Conservation (phyloP, 2,888 invertebrate species). For the Siphonodentalium dalli region DNA sequence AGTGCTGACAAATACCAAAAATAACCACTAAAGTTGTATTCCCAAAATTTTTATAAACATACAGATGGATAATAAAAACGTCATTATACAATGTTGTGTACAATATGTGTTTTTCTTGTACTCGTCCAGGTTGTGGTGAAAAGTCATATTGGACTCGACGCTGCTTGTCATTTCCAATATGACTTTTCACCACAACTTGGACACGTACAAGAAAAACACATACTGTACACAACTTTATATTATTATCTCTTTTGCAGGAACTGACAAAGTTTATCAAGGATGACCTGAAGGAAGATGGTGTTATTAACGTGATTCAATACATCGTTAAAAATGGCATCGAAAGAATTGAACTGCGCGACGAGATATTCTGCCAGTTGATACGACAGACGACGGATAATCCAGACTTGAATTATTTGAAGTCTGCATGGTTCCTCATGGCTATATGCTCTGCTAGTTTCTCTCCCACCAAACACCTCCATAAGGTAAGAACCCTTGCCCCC, state of each 20-base stretch:
- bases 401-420: conserved; percentile 80
- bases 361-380: conserved; percentile 73
- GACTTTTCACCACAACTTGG: too few species aligned
- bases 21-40: too few species aligned
- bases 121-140: too few species aligned
- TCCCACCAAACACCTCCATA: conserved; percentile 82
- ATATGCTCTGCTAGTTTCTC: conserved; percentile 91
- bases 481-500: conserved; percentile 67
- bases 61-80: too few species aligned
- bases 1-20: too few species aligned
- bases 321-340: conserved; percentile 76
- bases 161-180: too few species aligned
- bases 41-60: too few species aligned
- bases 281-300: conserved; percentile 76
- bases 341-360: conserved; percentile 89
- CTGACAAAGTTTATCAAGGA: conserved; percentile 88
- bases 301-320: conserved; percentile 42
- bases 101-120: too few species aligned
- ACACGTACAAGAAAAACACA: too few species aligned
- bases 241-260: conserved; percentile 73
- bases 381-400: conserved; percentile 80
- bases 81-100: too few species aligned
- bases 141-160: too few species aligned
- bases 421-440: conserved; percentile 88
- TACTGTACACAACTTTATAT: too few species aligned